Evolutionary conservation across 2,888 invertebrate genomes (phyloP).

Genomic region (Oithona nana): DNA sequence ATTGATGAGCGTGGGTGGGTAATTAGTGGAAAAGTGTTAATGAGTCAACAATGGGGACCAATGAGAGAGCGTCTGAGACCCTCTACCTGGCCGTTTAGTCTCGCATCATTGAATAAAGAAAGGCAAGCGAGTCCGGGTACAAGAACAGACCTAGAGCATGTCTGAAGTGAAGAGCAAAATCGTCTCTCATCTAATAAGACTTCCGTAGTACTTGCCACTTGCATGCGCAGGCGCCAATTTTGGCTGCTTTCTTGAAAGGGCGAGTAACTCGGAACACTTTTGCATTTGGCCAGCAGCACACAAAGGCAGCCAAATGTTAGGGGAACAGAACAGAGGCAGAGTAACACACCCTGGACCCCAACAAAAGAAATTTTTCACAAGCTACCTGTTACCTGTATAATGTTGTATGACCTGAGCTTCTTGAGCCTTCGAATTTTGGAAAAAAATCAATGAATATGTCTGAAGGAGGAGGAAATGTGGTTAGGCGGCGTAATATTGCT

Average conservation of each 20-base stretch:
- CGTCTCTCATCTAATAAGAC: neutral
- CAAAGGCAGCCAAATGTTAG: neutral
- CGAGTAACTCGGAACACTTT: no score
- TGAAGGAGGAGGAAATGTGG: no score
- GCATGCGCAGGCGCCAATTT: no score
- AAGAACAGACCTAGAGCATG: neutral
- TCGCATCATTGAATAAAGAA: constrained; percentile 11
- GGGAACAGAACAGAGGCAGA: neutral
- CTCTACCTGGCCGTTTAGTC: constrained; percentile 1
- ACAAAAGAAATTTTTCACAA: no score
- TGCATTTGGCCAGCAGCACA: neutral
- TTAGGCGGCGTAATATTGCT: no score
- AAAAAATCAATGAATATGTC: no score
- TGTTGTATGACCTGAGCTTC: no score
- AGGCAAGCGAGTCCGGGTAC: neutral
- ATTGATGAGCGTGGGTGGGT: neutral
- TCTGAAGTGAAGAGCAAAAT: neutral
- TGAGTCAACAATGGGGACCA: neutral
- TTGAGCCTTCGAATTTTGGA: no score
- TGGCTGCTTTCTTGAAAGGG: no score
- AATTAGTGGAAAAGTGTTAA: constrained; percentile 1
- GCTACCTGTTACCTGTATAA: no score
- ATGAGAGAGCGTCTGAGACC: neutral
- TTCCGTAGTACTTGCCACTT: no score
- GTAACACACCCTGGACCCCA: neutral